phyloP scores from a whole-genome alignment of 1,140 invertebrate genomes.

The Lordiphosa stackelbergi region DNA sequence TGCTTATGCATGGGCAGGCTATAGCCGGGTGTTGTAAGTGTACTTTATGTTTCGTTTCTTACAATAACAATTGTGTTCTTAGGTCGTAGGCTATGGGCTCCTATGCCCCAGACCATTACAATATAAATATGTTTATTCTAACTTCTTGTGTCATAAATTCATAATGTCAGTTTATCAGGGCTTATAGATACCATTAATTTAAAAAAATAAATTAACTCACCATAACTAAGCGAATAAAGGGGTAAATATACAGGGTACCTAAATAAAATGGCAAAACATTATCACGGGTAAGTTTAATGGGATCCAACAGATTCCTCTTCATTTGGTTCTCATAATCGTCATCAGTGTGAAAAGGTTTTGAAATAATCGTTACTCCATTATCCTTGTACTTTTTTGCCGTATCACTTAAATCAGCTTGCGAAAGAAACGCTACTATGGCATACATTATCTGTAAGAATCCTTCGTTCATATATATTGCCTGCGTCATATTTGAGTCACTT shows the following conservation, averaged over 20 bases:
- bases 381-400: not conserved
- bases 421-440: constrained; percentile 9
- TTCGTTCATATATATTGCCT: constrained; percentile 6
- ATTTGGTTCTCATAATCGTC: not conserved
- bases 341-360: constrained; percentile 2
- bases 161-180: no score
- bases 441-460: constrained; percentile 14
- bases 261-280: constrained; percentile 13
- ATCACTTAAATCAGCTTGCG: not conserved
- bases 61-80: no score
- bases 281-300: not conserved
- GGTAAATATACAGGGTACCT: constrained; percentile 15
- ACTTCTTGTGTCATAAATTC: no score
- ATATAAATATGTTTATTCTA: no score
- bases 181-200: not conserved
- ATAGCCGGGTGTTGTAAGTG: no score
- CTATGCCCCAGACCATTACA: no score
- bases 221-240: constrained; percentile 19
- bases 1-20: no score
- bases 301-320: not conserved
- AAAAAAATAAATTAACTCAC: not conserved
- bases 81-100: no score
- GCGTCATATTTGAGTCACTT: not conserved
- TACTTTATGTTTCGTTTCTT: no score
- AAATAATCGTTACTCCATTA: not conserved